A percentile compares a stretch with the other conserved stretches of the same genome.
phyloP scores from a whole-genome alignment of 2,113 vertebrate species.

The Ptyas mucosa region DNA sequence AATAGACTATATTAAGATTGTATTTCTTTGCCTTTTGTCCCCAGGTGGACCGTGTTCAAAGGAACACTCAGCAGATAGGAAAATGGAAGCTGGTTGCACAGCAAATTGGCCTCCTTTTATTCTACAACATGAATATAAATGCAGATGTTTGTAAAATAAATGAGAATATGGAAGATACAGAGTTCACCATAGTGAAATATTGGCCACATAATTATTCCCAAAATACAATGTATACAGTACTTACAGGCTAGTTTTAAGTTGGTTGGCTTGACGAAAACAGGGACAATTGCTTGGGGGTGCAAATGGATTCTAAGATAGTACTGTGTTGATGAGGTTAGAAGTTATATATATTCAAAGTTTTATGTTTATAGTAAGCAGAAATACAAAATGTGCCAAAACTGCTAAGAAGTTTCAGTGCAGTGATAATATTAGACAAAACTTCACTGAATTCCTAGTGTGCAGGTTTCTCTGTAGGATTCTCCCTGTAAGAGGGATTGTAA shows the following conservation, averaged over 20 bases:
- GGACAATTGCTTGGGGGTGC: neutral
- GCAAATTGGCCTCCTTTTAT: neutral
- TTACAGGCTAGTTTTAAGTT: neutral
- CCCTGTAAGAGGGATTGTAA: neutral
- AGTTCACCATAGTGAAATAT: neutral
- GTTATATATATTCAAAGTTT: neutral
- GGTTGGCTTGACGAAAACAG: neutral
- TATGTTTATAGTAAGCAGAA: neutral
- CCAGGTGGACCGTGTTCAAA: neutral
- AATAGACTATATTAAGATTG: neutral
- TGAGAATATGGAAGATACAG: neutral
- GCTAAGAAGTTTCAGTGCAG: neutral
- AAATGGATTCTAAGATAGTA: neutral
- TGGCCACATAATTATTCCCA: neutral
- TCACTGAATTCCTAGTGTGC: neutral
- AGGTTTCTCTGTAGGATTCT: neutral
- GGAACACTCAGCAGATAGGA: neutral
- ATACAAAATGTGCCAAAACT: neutral
- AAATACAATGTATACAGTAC: neutral
- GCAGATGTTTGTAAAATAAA: neutral
- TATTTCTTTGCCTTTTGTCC: neutral
- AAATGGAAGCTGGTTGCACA: neutral
- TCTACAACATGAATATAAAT: neutral
- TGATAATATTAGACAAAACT: neutral
- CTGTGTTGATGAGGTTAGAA: neutral